A percentile compares a stretch with the other conserved stretches of the same genome.
phyloP scores from a whole-genome alignment of 2,797 vertebrate species.

The Eulemur coronatus region DNA sequence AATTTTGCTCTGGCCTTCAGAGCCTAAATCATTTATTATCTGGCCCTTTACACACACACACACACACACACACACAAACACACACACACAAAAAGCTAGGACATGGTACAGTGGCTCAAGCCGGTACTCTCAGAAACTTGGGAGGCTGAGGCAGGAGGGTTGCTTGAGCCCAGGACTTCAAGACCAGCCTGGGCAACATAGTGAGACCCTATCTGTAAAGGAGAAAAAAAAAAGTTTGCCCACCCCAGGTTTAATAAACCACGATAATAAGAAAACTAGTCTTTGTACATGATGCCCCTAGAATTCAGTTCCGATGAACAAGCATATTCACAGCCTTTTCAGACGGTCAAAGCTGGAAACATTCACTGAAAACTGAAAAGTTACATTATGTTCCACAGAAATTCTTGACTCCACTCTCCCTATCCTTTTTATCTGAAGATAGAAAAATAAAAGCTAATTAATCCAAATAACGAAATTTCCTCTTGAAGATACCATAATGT shows the following conservation, averaged over 20 bases:
- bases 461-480: background rate
- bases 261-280: background rate
- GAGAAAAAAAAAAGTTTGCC: background rate
- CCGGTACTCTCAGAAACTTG: background rate
- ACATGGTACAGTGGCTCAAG: background rate
- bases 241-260: background rate
- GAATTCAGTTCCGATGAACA: background rate
- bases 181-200: background rate
- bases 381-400: background rate
- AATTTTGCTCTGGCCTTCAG: background rate
- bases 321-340: background rate
- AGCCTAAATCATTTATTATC: background rate
- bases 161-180: background rate
- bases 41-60: background rate
- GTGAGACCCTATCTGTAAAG: background rate
- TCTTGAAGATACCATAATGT: background rate
- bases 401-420: background rate
- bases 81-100: background rate
- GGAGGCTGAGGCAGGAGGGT: background rate
- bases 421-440: background rate
- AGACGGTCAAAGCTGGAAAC: background rate
- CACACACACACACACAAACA: too few species aligned
- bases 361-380: background rate
- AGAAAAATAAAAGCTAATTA: background rate
- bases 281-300: background rate